Conservation (phyloP, 2,888 invertebrate genomes). For the Tineola bisselliella region DNA sequence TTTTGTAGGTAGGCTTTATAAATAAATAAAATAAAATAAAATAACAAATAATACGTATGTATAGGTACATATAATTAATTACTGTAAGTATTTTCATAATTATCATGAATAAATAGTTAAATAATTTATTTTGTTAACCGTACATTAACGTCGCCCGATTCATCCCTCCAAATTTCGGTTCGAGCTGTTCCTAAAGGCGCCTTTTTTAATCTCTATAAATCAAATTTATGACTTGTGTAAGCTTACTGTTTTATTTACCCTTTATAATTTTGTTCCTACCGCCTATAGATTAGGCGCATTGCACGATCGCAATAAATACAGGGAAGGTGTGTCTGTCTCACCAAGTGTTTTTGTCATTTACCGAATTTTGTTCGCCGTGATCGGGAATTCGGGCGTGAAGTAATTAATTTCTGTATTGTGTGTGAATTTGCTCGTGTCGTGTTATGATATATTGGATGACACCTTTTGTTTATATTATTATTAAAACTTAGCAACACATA, state of each 20-base stretch:
- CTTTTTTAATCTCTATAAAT: slow-evolving; percentile 70
- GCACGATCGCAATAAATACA: slow-evolving; percentile 16
- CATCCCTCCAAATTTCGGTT: slow-evolving; percentile 67
- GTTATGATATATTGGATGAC: not conserved
- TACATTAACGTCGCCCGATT: slow-evolving; percentile 57
- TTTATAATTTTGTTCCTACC: slow-evolving; percentile 63
- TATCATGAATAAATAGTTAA: not conserved
- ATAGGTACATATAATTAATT: not conserved
- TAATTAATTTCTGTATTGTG: slow-evolving; percentile 44
- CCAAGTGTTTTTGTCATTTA: slow-evolving; percentile 17
- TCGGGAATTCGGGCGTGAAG: slow-evolving; percentile 28
- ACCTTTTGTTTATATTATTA: not conserved
- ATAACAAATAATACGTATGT: not conserved
- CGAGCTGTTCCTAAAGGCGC: slow-evolving; percentile 65
- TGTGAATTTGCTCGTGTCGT: slow-evolving; percentile 18
- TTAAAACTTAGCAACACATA: not conserved
- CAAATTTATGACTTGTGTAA: slow-evolving; percentile 69
- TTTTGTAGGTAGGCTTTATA: no score
- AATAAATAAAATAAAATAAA: not conserved
- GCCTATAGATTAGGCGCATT: slow-evolving; percentile 24
- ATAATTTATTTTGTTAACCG: slow-evolving; percentile 20
- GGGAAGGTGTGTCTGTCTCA: slow-evolving; percentile 13
- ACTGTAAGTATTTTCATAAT: not conserved
- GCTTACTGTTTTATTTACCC: slow-evolving; percentile 69
- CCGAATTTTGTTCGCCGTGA: slow-evolving; percentile 19